Base-by-base conservation (phyloP, 2,113 vertebrate species). In the Notothenia rossii region DNA sequence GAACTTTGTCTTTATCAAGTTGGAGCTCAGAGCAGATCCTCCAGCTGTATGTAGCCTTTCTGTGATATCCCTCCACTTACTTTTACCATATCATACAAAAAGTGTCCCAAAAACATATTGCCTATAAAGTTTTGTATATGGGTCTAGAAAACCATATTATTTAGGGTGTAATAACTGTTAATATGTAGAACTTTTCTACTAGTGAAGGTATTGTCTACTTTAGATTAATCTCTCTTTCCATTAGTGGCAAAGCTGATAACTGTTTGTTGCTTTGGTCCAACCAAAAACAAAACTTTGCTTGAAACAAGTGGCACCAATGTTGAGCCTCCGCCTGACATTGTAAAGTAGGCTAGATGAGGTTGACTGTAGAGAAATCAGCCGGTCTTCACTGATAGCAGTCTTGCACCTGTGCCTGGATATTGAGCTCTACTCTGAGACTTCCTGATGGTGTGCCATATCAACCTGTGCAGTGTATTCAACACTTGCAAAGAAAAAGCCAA, bases 91-190 rank as follows among this genome's bases (percentile, higher is more conserved):
- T 89, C 87, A 88, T 85, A 85, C 82, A 79, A 67, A 67, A 73
- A 68, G 82, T 91, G 84, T 90, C 88, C 87, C 84, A 75, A 86
- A 90, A 92, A 85, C 83, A 89, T 89, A 86, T 84, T 92, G 87
- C 87, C 82, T 93, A 92, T 86, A 88, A 90, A 87, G 91, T 93
- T 83, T 88, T 93, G 88, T 91, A 92, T 87, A 90, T 92, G 82
- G 86, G 84, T 88, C 83, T 93, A 89, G 88, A 91, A 76, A 88
- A 89, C 81, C 72, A 81, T 80, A 83, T 88, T 85, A 86, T 91
- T 90, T 93, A 93, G 87, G 85, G 86, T 89, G 83, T 91, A 87
- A 86, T 91, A 88, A 89, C 81, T 90, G 89, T 93, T 90, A 81
- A 83, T 82, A 82, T 83, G 83, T 92, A 93, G 89, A 82, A 84